Percentiles rank a stretch among this genome's conserved stretches.
phyloP scores from a whole-genome alignment of 1,140 invertebrate genomes.

The Teleopsis dalmanni region DNA sequence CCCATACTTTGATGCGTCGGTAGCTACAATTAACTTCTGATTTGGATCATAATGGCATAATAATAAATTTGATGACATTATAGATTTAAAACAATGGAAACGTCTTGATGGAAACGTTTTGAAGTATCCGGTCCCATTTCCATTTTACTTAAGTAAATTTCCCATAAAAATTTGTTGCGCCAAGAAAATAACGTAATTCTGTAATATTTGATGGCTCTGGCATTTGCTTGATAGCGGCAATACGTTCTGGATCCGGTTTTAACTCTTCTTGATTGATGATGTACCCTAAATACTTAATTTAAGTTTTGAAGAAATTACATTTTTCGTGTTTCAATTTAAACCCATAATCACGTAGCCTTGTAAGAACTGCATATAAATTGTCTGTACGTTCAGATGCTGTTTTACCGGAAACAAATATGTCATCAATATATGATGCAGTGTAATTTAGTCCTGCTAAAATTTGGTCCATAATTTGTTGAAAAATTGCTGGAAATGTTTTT shows the following conservation, averaged over 20 bases:
- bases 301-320: background rate
- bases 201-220: no score
- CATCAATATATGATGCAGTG: background rate
- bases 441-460: background rate
- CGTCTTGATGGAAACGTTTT: background rate
- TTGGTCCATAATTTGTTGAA: slow-evolving; percentile 1
- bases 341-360: background rate
- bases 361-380: background rate
- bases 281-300: background rate
- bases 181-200: no score
- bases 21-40: slow-evolving; percentile 46
- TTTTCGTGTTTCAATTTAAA: background rate
- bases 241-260: no score
- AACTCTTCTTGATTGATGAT: no score
- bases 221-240: no score
- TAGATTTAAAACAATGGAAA: no score
- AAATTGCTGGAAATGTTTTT: background rate
- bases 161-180: no score
- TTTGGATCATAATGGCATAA: slow-evolving; percentile 23
- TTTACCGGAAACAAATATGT: background rate
- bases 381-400: slow-evolving; percentile 31
- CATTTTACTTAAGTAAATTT: background rate
- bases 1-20: slow-evolving; percentile 41
- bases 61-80: no score
- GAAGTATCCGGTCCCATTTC: background rate